Conservation (phyloP, 2,888 invertebrate species). For the Clanis bilineata region DNA sequence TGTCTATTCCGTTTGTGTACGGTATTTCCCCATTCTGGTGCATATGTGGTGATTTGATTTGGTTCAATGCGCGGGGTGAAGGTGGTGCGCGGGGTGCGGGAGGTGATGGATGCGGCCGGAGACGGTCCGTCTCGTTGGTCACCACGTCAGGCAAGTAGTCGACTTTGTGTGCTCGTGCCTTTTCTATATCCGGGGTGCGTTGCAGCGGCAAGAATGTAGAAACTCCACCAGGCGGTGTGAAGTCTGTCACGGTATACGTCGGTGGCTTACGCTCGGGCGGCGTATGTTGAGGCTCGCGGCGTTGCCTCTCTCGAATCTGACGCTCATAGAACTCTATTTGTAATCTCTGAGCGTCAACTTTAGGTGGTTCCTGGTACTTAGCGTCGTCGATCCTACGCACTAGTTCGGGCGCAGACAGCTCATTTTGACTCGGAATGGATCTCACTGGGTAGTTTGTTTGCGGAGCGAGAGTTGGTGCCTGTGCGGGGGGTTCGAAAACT, state of each 20-base stretch:
- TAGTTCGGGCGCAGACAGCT: conserved; percentile 71
- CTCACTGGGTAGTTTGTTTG: conserved; percentile 54
- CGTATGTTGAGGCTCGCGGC: conserved; percentile 49
- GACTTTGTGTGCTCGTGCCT: conserved; percentile 71
- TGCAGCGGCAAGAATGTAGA: conserved; percentile 76
- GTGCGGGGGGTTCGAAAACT: conserved; percentile 46
- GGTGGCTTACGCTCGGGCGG: conserved; percentile 47
- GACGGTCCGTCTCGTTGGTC: conserved; percentile 60
- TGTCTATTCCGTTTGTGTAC: conserved; percentile 44
- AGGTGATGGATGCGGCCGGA: conserved; percentile 27
- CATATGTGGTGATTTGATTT: conserved; percentile 32
- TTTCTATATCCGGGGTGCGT: conserved; percentile 77
- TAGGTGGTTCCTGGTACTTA: conserved; percentile 33
- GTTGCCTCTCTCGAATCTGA: conserved; percentile 68
- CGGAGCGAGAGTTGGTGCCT: conserved; percentile 43
- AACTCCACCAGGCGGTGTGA: conserved; percentile 63
- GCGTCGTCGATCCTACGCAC: conserved; percentile 52
- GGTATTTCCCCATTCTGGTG: conserved; percentile 45
- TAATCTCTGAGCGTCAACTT: conserved; percentile 65
- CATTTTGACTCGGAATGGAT: conserved; percentile 64
- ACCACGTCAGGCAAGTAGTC: conserved; percentile 77
- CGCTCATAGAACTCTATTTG: conserved; percentile 79
- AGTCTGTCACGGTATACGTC: conserved; percentile 75
- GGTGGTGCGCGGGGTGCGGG: conserved; percentile 39
- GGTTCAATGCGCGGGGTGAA: conserved; percentile 31